Percentiles rank a stretch among this genome's conserved stretches.
Evolutionary conservation across 1,140 invertebrate genomes (phyloP).

Genomic region (Oppia nitens): DNA sequence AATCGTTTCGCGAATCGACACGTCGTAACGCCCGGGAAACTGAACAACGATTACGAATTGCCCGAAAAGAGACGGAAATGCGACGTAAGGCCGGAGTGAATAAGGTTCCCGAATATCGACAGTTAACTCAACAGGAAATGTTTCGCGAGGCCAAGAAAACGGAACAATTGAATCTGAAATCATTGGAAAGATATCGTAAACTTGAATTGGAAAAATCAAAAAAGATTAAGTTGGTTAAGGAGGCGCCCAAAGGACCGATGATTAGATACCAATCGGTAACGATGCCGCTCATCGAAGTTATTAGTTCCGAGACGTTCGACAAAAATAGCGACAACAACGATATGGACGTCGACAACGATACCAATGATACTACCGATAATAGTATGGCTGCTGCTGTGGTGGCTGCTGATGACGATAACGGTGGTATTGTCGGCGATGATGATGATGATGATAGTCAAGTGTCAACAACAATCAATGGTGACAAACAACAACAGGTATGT

Average conservation of each 20-base stretch:
- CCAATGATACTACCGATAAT: conserved; percentile 23
- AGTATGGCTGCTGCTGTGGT: conserved; percentile 71
- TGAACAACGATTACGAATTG: too few relatives aligned
- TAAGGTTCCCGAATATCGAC: conserved; percentile 42
- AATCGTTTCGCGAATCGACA: too few relatives aligned
- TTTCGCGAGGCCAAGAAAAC: conserved; percentile 85
- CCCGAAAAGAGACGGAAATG: too few relatives aligned
- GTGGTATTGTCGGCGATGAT: conserved; percentile 76
- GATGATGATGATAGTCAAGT: conserved; percentile 48
- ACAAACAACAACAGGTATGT: too few relatives aligned
- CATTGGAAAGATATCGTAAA: conserved; percentile 47
- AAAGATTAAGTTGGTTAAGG: conserved; percentile 58
- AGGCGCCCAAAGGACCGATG: conserved; percentile 52
- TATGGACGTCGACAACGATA: conserved; percentile 1
- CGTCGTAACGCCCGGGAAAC: too few relatives aligned
- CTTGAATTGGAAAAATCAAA: conserved; percentile 63
- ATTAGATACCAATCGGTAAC: conserved; percentile 64
- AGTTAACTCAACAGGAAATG: conserved; percentile 83
- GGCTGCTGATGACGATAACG: too few relatives aligned
- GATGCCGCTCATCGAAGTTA: conserved; percentile 51
- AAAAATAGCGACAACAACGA: too few relatives aligned
- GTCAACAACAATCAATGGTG: too few relatives aligned
- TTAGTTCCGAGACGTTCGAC: too few relatives aligned
- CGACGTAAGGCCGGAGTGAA: too few relatives aligned
- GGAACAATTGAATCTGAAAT: conserved; percentile 70